These are phyloP conservation scores for Sturnus vulgaris DNA, from an alignment of 2,113 vertebrate species.

Conservation along the genomic window DNA sequence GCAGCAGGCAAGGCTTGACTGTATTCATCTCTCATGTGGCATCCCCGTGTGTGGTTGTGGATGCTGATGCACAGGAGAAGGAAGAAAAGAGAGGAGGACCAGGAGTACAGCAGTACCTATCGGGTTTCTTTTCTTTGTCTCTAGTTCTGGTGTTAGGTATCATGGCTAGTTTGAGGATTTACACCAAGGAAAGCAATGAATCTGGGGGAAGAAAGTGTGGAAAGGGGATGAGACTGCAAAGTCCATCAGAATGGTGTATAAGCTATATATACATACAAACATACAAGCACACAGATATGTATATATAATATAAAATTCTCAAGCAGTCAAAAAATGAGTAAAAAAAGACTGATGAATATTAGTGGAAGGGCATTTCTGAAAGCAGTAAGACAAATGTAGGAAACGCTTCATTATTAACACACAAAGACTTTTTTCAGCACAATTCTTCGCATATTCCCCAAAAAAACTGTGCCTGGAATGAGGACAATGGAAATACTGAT, in stretches of 20 bases:
- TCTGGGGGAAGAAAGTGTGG: not conserved
- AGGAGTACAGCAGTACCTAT: not conserved
- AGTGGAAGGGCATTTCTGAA: not conserved
- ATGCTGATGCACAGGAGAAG: not conserved
- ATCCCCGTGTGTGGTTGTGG: not conserved
- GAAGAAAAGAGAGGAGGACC: not conserved
- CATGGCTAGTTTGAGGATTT: not conserved
- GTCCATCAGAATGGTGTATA: not conserved
- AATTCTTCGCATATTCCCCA: accelerated
- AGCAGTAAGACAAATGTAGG: not conserved
- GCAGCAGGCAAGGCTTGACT: not conserved
- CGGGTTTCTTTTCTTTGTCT: not conserved
- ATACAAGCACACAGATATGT: not conserved
- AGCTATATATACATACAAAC: not conserved
- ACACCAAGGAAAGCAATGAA: not conserved
- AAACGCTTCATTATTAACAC: not conserved
- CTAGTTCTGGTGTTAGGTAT: not conserved
- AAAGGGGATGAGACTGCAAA: not conserved
- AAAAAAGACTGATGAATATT: not conserved
- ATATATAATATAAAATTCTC: not conserved
- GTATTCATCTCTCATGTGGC: not conserved
- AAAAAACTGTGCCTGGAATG: not conserved
- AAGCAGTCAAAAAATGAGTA: not conserved
- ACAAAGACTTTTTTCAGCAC: not conserved
- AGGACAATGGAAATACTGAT: not conserved